A percentile compares a stretch with the other conserved stretches of the same genome.
Evolutionary conservation across 92 coral and sea anemone species (phyloP).

Genomic region (Bergia sp.): DNA sequence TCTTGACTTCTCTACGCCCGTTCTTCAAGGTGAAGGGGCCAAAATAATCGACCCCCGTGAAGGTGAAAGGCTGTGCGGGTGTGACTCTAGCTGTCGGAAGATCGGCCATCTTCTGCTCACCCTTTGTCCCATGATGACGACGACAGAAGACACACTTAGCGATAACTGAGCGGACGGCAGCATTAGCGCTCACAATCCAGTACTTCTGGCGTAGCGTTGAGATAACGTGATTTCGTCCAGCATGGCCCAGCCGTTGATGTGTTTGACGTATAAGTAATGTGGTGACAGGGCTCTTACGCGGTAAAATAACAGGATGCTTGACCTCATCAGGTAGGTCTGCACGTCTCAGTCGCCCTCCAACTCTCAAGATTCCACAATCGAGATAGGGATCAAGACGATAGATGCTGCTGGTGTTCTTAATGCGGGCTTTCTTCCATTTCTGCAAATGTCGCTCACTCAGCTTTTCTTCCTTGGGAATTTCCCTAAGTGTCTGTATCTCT

Average conservation of each 20-base stretch:
- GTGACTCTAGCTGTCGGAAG: slow-evolving; percentile 53
- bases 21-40: slow-evolving; percentile 59
- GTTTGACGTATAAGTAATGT: slow-evolving; percentile 52
- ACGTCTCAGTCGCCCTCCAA: slow-evolving; percentile 69
- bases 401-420: slow-evolving; percentile 54
- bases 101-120: slow-evolving; percentile 72
- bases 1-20: slow-evolving; percentile 53
- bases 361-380: slow-evolving; percentile 60
- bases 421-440: slow-evolving; percentile 38
- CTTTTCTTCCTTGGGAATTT: slow-evolving; percentile 8
- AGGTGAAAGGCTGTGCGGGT: slow-evolving; percentile 68
- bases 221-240: slow-evolving; percentile 69
- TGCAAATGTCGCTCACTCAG: slow-evolving; percentile 14
- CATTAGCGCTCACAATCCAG: slow-evolving; percentile 61
- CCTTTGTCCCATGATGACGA: slow-evolving; percentile 47
- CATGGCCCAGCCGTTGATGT: slow-evolving; percentile 61
- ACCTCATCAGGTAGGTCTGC: slow-evolving; percentile 65
- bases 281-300: slow-evolving; percentile 65
- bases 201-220: slow-evolving; percentile 60
- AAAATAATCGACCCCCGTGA: slow-evolving; percentile 60
- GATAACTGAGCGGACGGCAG: slow-evolving; percentile 62
- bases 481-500: slow-evolving; percentile 42
- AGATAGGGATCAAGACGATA: slow-evolving; percentile 66
- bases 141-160: slow-evolving; percentile 65
- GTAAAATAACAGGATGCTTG: slow-evolving; percentile 63